phyloP scores from a whole-genome alignment of 1,140 invertebrate species.

The Cyclina sinensis region DNA sequence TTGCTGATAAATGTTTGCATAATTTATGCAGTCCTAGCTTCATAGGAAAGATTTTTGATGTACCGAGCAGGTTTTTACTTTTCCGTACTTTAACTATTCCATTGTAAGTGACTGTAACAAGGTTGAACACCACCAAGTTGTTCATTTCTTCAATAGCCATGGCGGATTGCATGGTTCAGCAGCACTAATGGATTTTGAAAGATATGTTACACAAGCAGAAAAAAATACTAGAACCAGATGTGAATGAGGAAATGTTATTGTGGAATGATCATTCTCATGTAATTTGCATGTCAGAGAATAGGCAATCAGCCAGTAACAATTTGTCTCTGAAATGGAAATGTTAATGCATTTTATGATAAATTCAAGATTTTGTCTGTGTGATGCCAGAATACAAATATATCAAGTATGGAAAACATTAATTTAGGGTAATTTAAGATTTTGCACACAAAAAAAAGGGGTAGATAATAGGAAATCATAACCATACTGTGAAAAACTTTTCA shows the following conservation, averaged over 20 bases:
- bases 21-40: too few relatives aligned
- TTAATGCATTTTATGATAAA: background rate
- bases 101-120: too few relatives aligned
- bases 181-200: background rate
- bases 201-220: background rate
- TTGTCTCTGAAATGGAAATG: slow-evolving; percentile 23
- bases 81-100: too few relatives aligned
- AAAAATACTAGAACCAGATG: slow-evolving; percentile 11
- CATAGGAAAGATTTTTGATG: too few relatives aligned
- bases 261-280: background rate
- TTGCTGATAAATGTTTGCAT: background rate
- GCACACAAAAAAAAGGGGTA: too few relatives aligned
- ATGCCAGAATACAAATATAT: too few relatives aligned
- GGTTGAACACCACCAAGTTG: too few relatives aligned
- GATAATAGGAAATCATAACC: too few relatives aligned
- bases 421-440: background rate
- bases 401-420: background rate
- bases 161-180: background rate
- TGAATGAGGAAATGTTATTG: slow-evolving; percentile 7
- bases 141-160: background rate
- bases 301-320: background rate
- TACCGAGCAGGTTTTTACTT: too few relatives aligned
- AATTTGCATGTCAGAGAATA: slow-evolving; percentile 1
- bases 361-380: background rate
- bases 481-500: too few relatives aligned